Evolutionary conservation across 1,140 invertebrate species (phyloP).

Genomic region (Apis florea): DNA sequence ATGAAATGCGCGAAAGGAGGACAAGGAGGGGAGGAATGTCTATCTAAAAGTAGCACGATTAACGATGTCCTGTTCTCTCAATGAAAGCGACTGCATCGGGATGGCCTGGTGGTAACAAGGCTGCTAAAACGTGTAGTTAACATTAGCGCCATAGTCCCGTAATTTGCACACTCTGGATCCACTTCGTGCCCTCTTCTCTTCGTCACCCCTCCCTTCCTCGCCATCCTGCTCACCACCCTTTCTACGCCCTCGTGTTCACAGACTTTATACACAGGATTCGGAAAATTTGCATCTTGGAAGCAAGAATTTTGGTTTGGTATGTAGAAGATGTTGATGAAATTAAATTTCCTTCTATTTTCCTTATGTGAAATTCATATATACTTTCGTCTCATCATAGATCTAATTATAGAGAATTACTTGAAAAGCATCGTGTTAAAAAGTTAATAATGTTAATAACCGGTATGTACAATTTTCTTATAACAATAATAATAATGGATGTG

Average conservation of each 20-base stretch:
- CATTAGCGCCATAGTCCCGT: constrained; percentile 68
- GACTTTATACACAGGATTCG: too few species aligned
- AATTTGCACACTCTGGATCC: constrained; percentile 71
- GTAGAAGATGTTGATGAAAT: too few species aligned
- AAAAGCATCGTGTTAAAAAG: too few species aligned
- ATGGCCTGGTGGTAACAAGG: constrained; percentile 46
- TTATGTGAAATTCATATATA: too few species aligned
- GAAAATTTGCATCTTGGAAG: background rate
- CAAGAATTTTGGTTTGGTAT: too few species aligned
- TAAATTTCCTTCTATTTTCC: too few species aligned
- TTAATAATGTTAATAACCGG: too few species aligned
- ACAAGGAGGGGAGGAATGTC: constrained; percentile 9
- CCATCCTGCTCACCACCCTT: background rate
- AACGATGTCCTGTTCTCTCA: constrained; percentile 45
- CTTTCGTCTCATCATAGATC: too few species aligned
- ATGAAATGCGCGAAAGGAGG: constrained; percentile 26
- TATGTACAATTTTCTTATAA: too few species aligned
- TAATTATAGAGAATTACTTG: too few species aligned
- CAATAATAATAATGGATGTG: too few species aligned
- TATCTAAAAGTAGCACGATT: constrained; percentile 54
- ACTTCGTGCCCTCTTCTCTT: constrained; percentile 26
- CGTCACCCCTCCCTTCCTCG: background rate
- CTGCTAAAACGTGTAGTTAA: constrained; percentile 72
- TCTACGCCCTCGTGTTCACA: background rate
- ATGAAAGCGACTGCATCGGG: constrained; percentile 37